Percentiles rank a stretch among this genome's conserved stretches.
Evolutionary conservation across 2,113 vertebrate species (phyloP).

Genomic region (Kobus ellipsiprymnus): DNA sequence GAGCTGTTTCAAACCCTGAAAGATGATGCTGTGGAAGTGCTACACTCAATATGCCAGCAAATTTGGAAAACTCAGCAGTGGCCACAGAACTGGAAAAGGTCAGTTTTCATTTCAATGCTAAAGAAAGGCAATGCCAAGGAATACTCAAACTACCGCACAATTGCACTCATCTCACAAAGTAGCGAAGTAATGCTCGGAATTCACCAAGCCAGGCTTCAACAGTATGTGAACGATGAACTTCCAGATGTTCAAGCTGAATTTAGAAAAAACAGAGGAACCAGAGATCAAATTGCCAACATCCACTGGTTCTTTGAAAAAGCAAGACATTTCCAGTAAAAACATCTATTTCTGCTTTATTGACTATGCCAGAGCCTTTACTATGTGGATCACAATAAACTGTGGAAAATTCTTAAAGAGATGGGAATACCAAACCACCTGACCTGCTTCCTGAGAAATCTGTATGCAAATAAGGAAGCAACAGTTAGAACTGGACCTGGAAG

Average conservation of each 20-base stretch:
- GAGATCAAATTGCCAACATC: neutral
- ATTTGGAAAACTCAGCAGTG: neutral
- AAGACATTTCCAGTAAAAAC: neutral
- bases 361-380: neutral
- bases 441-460: neutral
- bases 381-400: neutral
- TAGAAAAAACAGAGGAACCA: neutral
- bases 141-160: neutral
- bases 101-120: neutral
- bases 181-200: fast-evolving
- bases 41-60: neutral
- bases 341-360: neutral
- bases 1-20: neutral
- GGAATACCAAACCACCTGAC: neutral
- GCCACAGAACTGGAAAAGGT: neutral
- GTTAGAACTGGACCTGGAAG: neutral
- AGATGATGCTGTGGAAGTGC: neutral
- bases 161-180: neutral
- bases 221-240: neutral
- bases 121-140: neutral
- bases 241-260: neutral
- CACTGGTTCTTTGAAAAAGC: neutral
- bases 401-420: neutral
- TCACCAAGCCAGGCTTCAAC: neutral
- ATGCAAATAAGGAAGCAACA: neutral